Percentiles rank a stretch among this genome's conserved stretches.
phyloP scores from a whole-genome alignment of 1,140 invertebrate species.

The Aricia agestis region DNA sequence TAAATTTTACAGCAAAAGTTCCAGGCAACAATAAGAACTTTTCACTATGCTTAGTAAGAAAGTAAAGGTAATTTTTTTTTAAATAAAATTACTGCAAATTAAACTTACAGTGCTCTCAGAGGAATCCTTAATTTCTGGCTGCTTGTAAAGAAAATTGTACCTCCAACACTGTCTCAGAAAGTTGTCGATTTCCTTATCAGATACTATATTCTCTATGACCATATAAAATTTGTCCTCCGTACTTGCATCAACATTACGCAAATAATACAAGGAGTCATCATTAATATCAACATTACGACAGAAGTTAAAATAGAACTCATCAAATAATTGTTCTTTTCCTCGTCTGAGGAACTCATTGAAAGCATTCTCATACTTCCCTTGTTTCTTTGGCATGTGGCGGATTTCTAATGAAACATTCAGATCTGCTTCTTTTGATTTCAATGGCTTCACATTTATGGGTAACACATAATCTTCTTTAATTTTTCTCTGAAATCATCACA shows the following conservation, averaged over 20 bases:
- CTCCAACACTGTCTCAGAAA: slow-evolving; percentile 64
- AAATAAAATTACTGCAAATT: neutral
- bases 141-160: slow-evolving; percentile 52
- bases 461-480: slow-evolving; percentile 55
- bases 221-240: slow-evolving; percentile 62
- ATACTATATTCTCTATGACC: slow-evolving; percentile 48
- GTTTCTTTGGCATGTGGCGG: slow-evolving; percentile 48
- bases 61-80: too few relatives aligned
- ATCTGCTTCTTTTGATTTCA: slow-evolving; percentile 47
- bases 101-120: slow-evolving; percentile 42
- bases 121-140: slow-evolving; percentile 38
- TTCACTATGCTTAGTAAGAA: too few relatives aligned
- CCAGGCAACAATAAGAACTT: too few relatives aligned
- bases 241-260: slow-evolving; percentile 57
- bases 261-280: slow-evolving; percentile 44
- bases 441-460: slow-evolving; percentile 49
- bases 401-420: slow-evolving; percentile 54
- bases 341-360: slow-evolving; percentile 61
- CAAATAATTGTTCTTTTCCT: slow-evolving; percentile 60
- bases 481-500: slow-evolving; percentile 47
- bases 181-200: slow-evolving; percentile 58
- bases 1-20: too few relatives aligned
- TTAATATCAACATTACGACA: slow-evolving; percentile 32
- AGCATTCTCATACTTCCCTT: slow-evolving; percentile 52
- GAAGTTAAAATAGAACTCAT: slow-evolving; percentile 41